A percentile compares a stretch with the other conserved stretches of the same genome.
Conservation (phyloP, 2,888 invertebrate genomes). For the Ennomos fuscantarius region DNA sequence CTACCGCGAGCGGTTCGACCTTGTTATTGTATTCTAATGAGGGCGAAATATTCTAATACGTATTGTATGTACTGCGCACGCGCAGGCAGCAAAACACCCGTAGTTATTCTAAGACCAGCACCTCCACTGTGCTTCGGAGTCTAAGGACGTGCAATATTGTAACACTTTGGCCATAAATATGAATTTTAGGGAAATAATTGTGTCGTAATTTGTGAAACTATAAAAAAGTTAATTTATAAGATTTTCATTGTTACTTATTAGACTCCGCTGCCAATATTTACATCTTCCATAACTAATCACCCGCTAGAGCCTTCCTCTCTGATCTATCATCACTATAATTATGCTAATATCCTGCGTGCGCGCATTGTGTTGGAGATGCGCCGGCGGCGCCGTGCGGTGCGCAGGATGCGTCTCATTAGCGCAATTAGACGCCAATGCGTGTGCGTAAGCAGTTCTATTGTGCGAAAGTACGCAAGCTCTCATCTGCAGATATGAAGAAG, state of each 20-base stretch:
- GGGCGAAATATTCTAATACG: conserved; percentile 56
- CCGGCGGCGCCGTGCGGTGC: conserved; percentile 52
- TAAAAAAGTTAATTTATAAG: neutral
- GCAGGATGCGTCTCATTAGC: conserved; percentile 72
- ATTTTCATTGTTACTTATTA: neutral
- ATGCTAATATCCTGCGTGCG: conserved; percentile 41
- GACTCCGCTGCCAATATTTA: conserved; percentile 2
- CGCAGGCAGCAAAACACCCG: neutral
- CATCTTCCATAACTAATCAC: conserved; percentile 23
- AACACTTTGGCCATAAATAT: conserved; percentile 3
- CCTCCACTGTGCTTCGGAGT: conserved; percentile 3
- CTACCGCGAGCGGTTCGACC: conserved; percentile 44
- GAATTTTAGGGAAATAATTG: neutral
- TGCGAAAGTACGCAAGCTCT: conserved; percentile 2
- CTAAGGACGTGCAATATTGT: conserved; percentile 8
- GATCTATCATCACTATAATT: conserved; percentile 40
- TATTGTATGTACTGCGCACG: conserved; percentile 57
- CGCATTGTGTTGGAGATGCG: conserved; percentile 41
- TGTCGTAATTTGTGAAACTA: no score
- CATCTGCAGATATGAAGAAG: no score
- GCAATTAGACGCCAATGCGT: conserved; percentile 64
- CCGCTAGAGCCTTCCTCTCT: conserved; percentile 27
- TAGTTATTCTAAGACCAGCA: no score
- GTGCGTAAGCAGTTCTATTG: conserved; percentile 23
- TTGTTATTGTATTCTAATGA: conserved; percentile 77